These are phyloP conservation scores for Polylopha cassiicola DNA, from an alignment of 2,888 invertebrate genomes.

Conservation along the genomic window DNA sequence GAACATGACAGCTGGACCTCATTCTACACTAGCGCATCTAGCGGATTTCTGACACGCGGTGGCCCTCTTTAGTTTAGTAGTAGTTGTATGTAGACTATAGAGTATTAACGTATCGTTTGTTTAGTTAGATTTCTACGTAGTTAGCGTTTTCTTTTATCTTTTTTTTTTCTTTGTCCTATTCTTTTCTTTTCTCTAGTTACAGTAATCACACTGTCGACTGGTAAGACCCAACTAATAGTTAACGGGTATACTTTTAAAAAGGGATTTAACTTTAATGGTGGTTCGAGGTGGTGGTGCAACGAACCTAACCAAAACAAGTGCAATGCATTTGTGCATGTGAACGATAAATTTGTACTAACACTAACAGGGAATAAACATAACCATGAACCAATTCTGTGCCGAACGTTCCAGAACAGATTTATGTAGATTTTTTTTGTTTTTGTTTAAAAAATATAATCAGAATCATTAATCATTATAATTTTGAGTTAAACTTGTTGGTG, in stretches of 20 bases:
- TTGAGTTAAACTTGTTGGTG: too few relatives aligned
- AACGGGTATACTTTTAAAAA: conserved; percentile 60
- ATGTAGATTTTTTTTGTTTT: conserved; percentile 32
- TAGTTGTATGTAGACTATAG: too few relatives aligned
- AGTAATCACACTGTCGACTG: conserved; percentile 53
- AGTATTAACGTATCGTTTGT: neutral
- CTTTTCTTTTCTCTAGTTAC: conserved; percentile 45
- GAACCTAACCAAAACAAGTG: conserved; percentile 49
- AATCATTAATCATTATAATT: too few relatives aligned
- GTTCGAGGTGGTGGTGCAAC: conserved; percentile 54
- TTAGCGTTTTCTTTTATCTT: conserved; percentile 14
- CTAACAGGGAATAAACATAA: conserved; percentile 48
- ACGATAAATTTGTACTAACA: conserved; percentile 52
- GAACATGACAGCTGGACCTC: too few relatives aligned
- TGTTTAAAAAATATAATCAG: conserved; percentile 1
- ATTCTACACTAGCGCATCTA: too few relatives aligned
- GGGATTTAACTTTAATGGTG: conserved; percentile 40
- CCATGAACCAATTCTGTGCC: conserved; percentile 54
- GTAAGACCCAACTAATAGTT: conserved; percentile 52
- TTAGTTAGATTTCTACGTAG: conserved; percentile 1
- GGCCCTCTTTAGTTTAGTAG: too few relatives aligned
- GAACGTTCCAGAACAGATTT: conserved; percentile 51
- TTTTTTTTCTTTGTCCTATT: conserved; percentile 21
- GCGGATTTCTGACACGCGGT: too few relatives aligned
- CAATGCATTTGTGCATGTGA: conserved; percentile 51